Evolutionary conservation across 2,888 invertebrate genomes (phyloP).

Genomic region (Isoperla grammatica): DNA sequence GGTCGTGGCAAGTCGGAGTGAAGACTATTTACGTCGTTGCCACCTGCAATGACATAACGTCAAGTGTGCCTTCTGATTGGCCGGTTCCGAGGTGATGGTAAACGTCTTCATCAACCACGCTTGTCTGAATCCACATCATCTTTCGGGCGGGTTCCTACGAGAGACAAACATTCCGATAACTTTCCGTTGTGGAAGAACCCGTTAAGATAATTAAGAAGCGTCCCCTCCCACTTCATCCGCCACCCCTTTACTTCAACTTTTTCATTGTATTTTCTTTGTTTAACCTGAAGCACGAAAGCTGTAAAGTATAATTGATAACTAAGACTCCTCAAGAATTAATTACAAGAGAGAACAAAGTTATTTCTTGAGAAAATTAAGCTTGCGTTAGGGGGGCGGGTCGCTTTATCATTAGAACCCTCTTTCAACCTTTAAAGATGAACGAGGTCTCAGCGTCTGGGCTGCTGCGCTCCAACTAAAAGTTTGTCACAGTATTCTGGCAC

Average conservation of each 20-base stretch:
- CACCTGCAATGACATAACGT: too few relatives aligned
- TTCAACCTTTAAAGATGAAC: background rate
- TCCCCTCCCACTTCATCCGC: background rate
- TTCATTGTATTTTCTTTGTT: conserved; percentile 15
- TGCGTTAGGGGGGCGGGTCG: conserved; percentile 12
- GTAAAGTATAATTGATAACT: conserved; percentile 26
- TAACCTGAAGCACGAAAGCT: conserved; percentile 12
- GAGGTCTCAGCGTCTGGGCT: background rate
- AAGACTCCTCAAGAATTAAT: conserved; percentile 24
- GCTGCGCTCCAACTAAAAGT: background rate
- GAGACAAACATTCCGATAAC: background rate
- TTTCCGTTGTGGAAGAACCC: background rate
- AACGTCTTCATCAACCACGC: background rate
- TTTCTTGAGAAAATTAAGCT: conserved; percentile 21
- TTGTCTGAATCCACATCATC: background rate
- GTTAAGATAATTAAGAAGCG: conserved; percentile 8
- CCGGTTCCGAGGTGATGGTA: too few relatives aligned
- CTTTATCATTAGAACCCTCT: conserved; percentile 15
- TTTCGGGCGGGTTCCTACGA: background rate
- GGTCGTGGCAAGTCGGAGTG: too few relatives aligned
- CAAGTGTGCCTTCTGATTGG: too few relatives aligned
- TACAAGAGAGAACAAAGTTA: conserved; percentile 23
- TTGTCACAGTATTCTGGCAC: too few relatives aligned
- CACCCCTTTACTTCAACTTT: background rate
- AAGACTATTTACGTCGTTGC: too few relatives aligned